Evolutionary conservation across 2,113 vertebrate genomes (phyloP).

Genomic region (Trogon surrucura): DNA sequence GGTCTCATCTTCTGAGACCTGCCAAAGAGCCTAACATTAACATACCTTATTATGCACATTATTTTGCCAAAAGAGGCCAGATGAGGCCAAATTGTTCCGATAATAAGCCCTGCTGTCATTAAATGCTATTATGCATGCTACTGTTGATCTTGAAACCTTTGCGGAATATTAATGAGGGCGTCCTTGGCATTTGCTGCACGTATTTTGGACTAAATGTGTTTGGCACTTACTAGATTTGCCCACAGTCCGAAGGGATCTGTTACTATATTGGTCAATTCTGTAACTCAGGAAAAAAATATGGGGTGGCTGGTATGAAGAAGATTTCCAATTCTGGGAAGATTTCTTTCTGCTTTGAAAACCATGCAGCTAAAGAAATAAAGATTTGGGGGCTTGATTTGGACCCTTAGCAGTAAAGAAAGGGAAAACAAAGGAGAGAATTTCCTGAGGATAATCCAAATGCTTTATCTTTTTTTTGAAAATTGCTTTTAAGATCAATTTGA

Average conservation of each 20-base stretch:
- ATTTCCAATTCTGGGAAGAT: not conserved
- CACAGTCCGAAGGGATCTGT: not conserved
- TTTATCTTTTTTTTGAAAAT: not conserved
- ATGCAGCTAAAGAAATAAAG: not conserved
- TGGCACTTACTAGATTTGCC: not conserved
- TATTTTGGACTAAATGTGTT: not conserved
- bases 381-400: not conserved
- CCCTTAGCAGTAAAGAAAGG: not conserved
- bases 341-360: not conserved
- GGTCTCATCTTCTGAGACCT: slow-evolving; percentile 61
- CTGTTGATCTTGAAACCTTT: slow-evolving; percentile 44
- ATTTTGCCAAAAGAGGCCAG: slow-evolving; percentile 67
- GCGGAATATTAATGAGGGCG: slow-evolving; percentile 29
- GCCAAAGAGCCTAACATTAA: slow-evolving; percentile 61
- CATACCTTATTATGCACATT: slow-evolving; percentile 64
- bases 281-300: not conserved
- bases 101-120: slow-evolving; percentile 67
- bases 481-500: slow-evolving; percentile 21
- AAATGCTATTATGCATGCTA: slow-evolving; percentile 42
- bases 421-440: not conserved
- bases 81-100: slow-evolving; percentile 63
- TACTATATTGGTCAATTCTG: not conserved
- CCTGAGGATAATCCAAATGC: not conserved
- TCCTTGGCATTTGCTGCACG: not conserved
- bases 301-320: not conserved